Evolutionary conservation across 2,797 vertebrate species (phyloP).

Genomic region (Sebastiscus tertius): DNA sequence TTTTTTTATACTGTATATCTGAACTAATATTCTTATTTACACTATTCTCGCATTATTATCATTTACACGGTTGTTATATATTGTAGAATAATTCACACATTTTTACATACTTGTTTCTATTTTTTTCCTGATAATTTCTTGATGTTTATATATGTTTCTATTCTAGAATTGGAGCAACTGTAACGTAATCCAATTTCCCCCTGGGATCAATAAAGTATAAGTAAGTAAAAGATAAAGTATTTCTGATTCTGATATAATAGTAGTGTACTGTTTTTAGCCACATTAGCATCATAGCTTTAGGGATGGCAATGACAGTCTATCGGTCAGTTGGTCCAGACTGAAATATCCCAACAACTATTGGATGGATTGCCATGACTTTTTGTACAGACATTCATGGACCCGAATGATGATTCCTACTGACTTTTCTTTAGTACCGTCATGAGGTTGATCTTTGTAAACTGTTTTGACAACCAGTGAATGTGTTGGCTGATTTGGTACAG

Average conservation of each 20-base stretch:
- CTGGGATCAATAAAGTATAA: neutral
- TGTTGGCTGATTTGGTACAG: neutral
- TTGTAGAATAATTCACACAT: neutral
- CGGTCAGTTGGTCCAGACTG: neutral
- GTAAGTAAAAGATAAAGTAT: neutral
- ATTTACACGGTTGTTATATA: neutral
- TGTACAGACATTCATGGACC: neutral
- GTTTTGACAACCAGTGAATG: neutral
- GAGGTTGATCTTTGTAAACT: neutral
- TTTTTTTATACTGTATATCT: neutral
- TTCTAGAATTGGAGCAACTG: neutral
- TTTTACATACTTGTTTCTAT: neutral
- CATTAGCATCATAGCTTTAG: neutral
- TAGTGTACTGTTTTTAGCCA: neutral
- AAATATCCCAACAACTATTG: neutral
- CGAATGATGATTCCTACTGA: neutral
- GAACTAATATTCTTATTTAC: neutral
- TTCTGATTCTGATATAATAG: neutral
- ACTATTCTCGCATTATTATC: neutral
- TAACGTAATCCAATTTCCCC: neutral
- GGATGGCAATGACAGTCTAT: neutral
- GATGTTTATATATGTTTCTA: neutral
- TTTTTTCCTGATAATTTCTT: neutral
- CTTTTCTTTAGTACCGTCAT: neutral
- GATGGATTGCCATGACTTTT: neutral